phyloP scores from a whole-genome alignment of 2,888 invertebrate genomes.

The Phyto melanocephala region DNA sequence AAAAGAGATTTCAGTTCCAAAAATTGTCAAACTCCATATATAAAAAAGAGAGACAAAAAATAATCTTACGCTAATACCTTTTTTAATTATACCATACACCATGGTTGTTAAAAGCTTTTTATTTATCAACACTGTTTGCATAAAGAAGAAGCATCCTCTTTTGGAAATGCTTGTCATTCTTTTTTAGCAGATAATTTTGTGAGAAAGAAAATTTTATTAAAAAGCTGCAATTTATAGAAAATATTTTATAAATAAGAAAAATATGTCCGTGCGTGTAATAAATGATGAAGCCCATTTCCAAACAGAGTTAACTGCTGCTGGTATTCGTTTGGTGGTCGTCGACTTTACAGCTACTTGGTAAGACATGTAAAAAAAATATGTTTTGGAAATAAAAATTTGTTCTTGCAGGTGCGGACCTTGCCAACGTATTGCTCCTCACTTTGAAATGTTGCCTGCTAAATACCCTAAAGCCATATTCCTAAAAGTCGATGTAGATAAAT shows the following conservation, averaged over 20 bases:
- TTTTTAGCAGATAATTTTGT: slow-evolving; percentile 3
- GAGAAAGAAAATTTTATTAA: background rate
- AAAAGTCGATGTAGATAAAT: slow-evolving; percentile 94
- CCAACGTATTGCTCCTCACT: slow-evolving; percentile 94
- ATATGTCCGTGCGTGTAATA: slow-evolving; percentile 77
- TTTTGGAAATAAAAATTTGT: background rate
- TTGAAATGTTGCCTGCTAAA: slow-evolving; percentile 91
- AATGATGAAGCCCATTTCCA: slow-evolving; percentile 86
- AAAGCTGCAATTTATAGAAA: background rate
- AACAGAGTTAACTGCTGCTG: slow-evolving; percentile 89
- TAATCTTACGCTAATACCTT: too few relatives aligned
- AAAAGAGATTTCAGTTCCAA: too few relatives aligned
- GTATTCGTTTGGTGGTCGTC: slow-evolving; percentile 92
- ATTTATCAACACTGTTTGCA: too few relatives aligned
- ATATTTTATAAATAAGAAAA: slow-evolving; percentile 3
- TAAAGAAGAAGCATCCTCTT: slow-evolving; percentile 21
- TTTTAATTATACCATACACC: too few relatives aligned
- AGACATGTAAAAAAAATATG: slow-evolving; percentile 44
- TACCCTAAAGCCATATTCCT: slow-evolving; percentile 94
- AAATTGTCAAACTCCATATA: too few relatives aligned
- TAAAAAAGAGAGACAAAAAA: too few relatives aligned
- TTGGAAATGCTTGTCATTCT: slow-evolving; percentile 59
- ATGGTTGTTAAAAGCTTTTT: too few relatives aligned
- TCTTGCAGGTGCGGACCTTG: slow-evolving; percentile 95
- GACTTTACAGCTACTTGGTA: slow-evolving; percentile 97